Base-by-base conservation (phyloP, 2,797 vertebrate species). In the Tokudaia tokunoshimensis region DNA sequence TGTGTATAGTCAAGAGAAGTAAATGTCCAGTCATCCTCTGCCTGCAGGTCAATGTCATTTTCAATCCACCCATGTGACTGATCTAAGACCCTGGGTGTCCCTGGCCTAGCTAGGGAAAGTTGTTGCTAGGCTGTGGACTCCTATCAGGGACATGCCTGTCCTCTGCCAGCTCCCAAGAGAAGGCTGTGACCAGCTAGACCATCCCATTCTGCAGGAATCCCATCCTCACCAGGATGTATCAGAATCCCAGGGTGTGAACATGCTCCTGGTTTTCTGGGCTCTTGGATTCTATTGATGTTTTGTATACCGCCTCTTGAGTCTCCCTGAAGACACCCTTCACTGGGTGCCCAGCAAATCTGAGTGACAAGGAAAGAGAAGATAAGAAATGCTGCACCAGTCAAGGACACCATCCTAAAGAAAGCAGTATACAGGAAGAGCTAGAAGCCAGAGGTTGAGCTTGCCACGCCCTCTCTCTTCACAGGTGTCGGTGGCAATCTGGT, bases 401-500 rank as follows among this genome's bases (percentile, higher is more conserved):
- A 74, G 34, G 83, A 72, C 65, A 81, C 0, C 76, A 86, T 84
- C 82, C 63, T 86, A 17, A 79, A 92, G 24, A 57, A 93, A 70
- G 47, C 44, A 44, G 26, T 70, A 63, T 74, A 57, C 13, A 14
- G 12, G 24, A 34, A 83, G 61, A 50, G 61, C 75, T 59, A 31
- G 50, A 83, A 61, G 61, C 59, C 65, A 17, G 74, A 94, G 20
- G 52, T 44, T 31, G 61, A 20, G 7, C 41, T 24, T 22, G 6
- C 26, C 37, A 0, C 52, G 19, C 41, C 31, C 50, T 97, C 94
- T 96, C 89, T 79, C 15, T 57, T 96, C 15, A 0, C 93, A 99
- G 99, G 99, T 97, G 99, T 99, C 29, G 99, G 99, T 10, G 99
- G 99, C 75, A 99, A 99, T 98, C 98, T 99, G 97, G 99, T 99